phyloP scores from a whole-genome alignment of 2,113 vertebrate species.

The Grammomys dolichurus region DNA sequence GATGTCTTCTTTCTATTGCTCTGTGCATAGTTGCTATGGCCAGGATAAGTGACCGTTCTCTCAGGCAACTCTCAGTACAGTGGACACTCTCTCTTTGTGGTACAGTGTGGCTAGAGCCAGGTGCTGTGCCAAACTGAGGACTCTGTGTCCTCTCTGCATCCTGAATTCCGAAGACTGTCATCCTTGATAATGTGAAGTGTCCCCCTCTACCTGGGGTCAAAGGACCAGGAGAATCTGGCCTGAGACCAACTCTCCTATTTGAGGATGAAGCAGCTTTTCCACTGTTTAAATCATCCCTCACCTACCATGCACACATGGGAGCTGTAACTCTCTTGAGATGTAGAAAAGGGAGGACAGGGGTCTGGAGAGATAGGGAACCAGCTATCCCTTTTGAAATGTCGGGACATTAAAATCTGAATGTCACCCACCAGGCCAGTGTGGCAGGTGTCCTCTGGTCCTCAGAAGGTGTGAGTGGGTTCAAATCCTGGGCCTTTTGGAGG shows the following conservation, averaged over 20 bases:
- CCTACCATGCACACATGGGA: not conserved
- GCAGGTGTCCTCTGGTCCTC: too few species aligned
- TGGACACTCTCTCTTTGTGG: not conserved
- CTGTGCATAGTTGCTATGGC: not conserved
- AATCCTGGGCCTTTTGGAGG: not conserved
- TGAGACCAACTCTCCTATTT: fast-evolving
- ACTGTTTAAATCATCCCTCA: not conserved
- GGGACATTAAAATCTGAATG: not conserved
- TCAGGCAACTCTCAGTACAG: not conserved
- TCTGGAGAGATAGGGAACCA: not conserved
- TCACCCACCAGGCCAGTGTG: fast-evolving
- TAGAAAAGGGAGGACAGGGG: not conserved
- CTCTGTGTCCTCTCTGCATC: not conserved
- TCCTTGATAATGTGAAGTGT: not conserved
- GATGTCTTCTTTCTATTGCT: not conserved
- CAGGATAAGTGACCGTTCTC: fast-evolving
- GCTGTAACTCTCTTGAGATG: not conserved
- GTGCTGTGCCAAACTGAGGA: not conserved
- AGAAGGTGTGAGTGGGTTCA: fast-evolving
- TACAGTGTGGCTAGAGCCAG: not conserved
- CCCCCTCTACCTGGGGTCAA: not conserved
- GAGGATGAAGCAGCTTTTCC: not conserved
- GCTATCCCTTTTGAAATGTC: not conserved
- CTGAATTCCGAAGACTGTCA: not conserved
- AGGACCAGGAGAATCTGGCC: not conserved